phyloP scores from a whole-genome alignment of 2,113 vertebrate species.

The Brachyhypopomus gauderio region DNA sequence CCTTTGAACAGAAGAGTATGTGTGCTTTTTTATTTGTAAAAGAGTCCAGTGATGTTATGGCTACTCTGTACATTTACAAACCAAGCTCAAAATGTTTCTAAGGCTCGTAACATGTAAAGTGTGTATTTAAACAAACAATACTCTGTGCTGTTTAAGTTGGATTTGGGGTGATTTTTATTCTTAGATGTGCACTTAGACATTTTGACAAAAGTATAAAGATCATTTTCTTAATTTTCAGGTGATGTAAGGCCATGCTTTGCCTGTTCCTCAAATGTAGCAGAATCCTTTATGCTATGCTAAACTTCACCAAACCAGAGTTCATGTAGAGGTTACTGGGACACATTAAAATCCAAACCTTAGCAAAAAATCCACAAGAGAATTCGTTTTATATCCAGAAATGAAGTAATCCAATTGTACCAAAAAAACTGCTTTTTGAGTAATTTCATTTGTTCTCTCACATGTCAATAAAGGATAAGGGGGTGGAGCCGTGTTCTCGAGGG shows the following conservation, averaged over 20 bases:
- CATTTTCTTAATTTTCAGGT: no score
- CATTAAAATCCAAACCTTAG: slow-evolving; percentile 59
- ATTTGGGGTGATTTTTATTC: slow-evolving; percentile 13
- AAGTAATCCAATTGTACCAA: slow-evolving; percentile 47
- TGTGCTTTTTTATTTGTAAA: slow-evolving; percentile 40
- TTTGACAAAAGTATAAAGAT: no score
- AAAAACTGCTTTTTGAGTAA: slow-evolving; percentile 39
- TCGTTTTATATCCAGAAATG: slow-evolving; percentile 47
- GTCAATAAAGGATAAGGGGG: slow-evolving; percentile 45
- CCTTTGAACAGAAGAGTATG: slow-evolving; percentile 59
- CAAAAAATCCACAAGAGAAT: slow-evolving; percentile 54
- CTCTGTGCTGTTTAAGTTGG: slow-evolving; percentile 17
- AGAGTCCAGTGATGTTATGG: slow-evolving; percentile 8
- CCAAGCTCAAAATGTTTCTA: neutral
- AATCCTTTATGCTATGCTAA: slow-evolving; percentile 19
- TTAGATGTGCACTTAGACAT: no score
- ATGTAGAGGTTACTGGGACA: slow-evolving; percentile 62
- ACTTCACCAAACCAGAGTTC: slow-evolving; percentile 55
- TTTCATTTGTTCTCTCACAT: slow-evolving; percentile 35
- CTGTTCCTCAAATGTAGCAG: no score
- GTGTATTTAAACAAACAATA: slow-evolving; percentile 23
- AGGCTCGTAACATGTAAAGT: slow-evolving; percentile 11
- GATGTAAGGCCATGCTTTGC: no score
- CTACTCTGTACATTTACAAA: slow-evolving; percentile 34
- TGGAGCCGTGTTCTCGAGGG: slow-evolving; percentile 25